Conservation (phyloP, 2,888 invertebrate genomes). For the Hanleya hanleyi region DNA sequence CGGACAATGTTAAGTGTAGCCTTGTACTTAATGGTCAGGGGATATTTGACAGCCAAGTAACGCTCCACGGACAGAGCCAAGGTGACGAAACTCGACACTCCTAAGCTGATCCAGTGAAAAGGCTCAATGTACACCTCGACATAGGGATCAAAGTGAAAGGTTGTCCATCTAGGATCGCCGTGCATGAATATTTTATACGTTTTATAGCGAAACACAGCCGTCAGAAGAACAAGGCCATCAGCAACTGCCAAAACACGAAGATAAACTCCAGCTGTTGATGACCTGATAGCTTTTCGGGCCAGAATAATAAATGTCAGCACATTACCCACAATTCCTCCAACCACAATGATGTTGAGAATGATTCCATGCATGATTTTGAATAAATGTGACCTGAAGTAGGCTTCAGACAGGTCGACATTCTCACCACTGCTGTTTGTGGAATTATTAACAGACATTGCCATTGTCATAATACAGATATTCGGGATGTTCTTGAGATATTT, state of each 20-base stretch:
- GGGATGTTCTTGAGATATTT: too few species aligned
- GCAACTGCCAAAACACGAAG: conserved; percentile 48
- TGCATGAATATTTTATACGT: conserved; percentile 45
- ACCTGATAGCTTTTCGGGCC: conserved; percentile 43
- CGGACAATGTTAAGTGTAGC: conserved; percentile 34
- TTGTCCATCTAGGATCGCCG: neutral
- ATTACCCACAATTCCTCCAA: conserved; percentile 49
- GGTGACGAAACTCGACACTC: conserved; percentile 47
- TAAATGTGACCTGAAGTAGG: neutral
- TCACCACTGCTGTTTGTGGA: too few species aligned
- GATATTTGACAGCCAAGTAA: conserved; percentile 45
- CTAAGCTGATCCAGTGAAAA: conserved; percentile 46
- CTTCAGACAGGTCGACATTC: neutral
- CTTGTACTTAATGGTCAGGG: conserved; percentile 36
- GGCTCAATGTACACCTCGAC: conserved; percentile 48
- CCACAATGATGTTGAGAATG: conserved; percentile 41
- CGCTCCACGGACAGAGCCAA: conserved; percentile 46
- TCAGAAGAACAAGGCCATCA: conserved; percentile 50
- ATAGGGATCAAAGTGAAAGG: conserved; percentile 41
- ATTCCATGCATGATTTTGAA: conserved; percentile 33
- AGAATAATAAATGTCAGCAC: conserved; percentile 45
- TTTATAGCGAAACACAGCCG: conserved; percentile 50
- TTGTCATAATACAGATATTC: too few species aligned
- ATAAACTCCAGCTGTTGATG: conserved; percentile 47
- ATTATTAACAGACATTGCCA: too few species aligned